Evolutionary conservation across 2,797 vertebrate species (phyloP), one percentile per base, ranked within the genome.

Genomic region (Anguilla obscura): DNA sequence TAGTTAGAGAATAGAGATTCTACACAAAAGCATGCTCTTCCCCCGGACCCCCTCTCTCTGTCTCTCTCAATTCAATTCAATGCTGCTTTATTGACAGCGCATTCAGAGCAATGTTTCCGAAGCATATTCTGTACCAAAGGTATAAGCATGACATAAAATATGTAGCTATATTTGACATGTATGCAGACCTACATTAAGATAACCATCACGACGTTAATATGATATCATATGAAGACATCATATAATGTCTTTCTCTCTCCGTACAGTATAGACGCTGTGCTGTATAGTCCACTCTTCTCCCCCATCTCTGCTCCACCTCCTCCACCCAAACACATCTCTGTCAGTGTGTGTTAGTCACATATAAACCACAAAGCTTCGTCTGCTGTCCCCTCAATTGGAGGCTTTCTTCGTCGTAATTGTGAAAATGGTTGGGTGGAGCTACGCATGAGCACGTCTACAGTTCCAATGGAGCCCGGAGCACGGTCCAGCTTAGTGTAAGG

Each of bases 211-310:
- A 58, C 16, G 3, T 58, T 58, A 58, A 58, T 58, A 21, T 58
- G 54, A 58, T 58, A 21, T 16, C 56, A 54, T 54, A 54, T 54
- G 40, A 45, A 45, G 8, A 54, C 52, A 54, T 54, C 27, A 36
- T 85, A 58, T 16, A 76, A 85, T 76, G 33, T 84, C 33, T 24
- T 30, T 71, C 8, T 88, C 86, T 89, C 52, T 74, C 56, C 40
- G 54, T 82, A 30, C 3, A 33, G 24, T 14, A n/a, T 74, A 30
- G 10, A 6, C 74, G 71, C 45, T 45, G 86, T 90, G 94, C 94
- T 94, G 94, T 93, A 92, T 90, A 95, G 94, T 93, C 83, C 92
- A 86, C 90, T 92, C 89, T 91, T 87, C 6, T 86, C 84, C 63
- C 69, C 14, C 27, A 86, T 36, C 79, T 52, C 63, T 89, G 85